phyloP scores from a whole-genome alignment of 2,888 invertebrate species.

The Eucriotettix oculatus region DNA sequence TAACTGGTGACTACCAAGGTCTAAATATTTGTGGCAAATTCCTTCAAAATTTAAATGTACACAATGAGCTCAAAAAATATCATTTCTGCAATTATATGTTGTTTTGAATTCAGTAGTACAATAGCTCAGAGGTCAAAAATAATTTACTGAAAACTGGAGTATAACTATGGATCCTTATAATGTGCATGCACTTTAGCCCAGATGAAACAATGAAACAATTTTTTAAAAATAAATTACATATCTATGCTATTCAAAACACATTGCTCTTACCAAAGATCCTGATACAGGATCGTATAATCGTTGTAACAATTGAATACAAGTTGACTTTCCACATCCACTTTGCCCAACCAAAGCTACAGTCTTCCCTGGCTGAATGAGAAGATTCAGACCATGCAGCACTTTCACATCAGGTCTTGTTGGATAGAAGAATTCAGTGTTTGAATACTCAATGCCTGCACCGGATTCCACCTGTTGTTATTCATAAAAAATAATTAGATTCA shows the following conservation, averaged over 20 bases:
- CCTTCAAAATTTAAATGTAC: no score
- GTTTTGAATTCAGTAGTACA: no score
- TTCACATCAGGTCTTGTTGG: conserved; percentile 24
- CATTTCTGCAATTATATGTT: no score
- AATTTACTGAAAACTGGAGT: no score
- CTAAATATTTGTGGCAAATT: no score
- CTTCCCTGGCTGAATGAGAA: conserved; percentile 17
- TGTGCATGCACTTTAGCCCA: no score
- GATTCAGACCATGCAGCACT: conserved; percentile 24
- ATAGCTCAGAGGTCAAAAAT: no score
- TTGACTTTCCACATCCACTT: conserved; percentile 30
- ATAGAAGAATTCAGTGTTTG: conserved; percentile 25
- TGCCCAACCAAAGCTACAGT: conserved; percentile 23
- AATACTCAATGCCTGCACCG: conserved; percentile 27
- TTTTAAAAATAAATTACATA: no score
- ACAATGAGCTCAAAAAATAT: no score
- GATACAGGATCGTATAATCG: conserved; percentile 31
- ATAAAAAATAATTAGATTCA: background rate
- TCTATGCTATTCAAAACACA: background rate
- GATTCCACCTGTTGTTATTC: background rate
- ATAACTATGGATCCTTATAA: no score
- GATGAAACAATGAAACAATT: no score
- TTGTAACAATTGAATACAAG: conserved; percentile 31
- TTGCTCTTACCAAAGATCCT: conserved; percentile 22
- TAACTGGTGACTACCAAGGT: no score